phyloP scores from a whole-genome alignment of 2,113 vertebrate species.

The Indri indri region DNA sequence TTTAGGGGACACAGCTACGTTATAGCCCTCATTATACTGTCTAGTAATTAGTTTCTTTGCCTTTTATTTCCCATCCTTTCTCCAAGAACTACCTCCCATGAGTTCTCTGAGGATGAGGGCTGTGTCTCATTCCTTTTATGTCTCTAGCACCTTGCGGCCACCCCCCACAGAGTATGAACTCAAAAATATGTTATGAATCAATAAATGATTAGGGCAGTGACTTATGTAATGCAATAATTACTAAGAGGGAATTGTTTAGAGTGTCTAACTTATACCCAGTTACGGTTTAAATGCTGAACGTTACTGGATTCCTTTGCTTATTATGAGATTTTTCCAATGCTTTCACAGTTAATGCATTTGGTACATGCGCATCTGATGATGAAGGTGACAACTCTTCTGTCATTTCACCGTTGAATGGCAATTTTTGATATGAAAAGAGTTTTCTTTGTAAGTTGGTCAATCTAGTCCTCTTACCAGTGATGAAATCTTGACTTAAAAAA shows the following conservation, averaged over 20 bases:
- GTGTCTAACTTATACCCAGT: neutral
- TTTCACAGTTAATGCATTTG: neutral
- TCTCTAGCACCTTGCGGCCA: neutral
- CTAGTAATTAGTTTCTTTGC: neutral
- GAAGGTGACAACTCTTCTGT: neutral
- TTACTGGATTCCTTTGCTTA: neutral
- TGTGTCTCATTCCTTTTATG: neutral
- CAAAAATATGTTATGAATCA: neutral
- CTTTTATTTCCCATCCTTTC: neutral
- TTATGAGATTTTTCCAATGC: neutral
- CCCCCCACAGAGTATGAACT: neutral
- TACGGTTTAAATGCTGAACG: neutral
- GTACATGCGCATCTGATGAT: neutral
- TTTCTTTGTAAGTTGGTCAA: neutral
- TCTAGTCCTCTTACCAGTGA: neutral
- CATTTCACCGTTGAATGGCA: neutral
- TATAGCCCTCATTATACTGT: neutral
- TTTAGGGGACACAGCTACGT: neutral
- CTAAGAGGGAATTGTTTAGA: neutral
- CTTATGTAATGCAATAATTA: neutral
- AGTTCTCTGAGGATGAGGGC: neutral
- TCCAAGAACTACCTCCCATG: neutral
- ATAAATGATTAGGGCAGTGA: neutral
- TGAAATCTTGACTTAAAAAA: neutral
- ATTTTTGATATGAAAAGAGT: neutral